Percentiles rank a stretch among this genome's conserved stretches.
Evolutionary conservation across 2,888 invertebrate genomes (phyloP).

Genomic region (Epirrhoe tristata): DNA sequence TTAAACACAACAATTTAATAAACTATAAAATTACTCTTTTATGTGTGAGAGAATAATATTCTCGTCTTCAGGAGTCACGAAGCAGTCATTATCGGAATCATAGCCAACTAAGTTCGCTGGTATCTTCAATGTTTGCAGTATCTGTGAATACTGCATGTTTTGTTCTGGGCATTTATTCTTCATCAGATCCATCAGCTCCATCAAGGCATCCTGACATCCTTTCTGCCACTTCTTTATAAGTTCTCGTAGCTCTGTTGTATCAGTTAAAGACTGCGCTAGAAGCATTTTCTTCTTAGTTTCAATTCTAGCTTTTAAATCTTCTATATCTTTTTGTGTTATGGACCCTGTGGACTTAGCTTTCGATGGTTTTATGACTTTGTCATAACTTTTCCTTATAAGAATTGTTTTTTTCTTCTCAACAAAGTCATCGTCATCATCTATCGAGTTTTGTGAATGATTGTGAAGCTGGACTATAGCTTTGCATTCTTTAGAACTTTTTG

Average conservation of each 20-base stretch:
- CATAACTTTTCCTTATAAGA: constrained; percentile 67
- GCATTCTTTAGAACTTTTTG: constrained; percentile 44
- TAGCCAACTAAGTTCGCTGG: constrained; percentile 78
- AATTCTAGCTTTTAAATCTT: constrained; percentile 72
- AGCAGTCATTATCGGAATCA: constrained; percentile 79
- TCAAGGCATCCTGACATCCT: constrained; percentile 82
- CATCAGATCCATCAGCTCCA: constrained; percentile 78
- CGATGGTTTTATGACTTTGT: constrained; percentile 65
- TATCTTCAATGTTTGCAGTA: constrained; percentile 79
- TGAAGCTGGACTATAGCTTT: constrained; percentile 36
- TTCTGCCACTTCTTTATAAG: constrained; percentile 83
- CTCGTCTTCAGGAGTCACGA: constrained; percentile 70
- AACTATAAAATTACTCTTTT: constrained; percentile 46
- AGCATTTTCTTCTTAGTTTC: constrained; percentile 73
- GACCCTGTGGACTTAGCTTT: constrained; percentile 79
- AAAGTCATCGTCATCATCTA: constrained; percentile 72
- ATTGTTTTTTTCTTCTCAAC: constrained; percentile 69
- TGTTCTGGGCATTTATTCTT: constrained; percentile 70
- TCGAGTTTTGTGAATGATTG: constrained; percentile 57
- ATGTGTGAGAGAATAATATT: constrained; percentile 65
- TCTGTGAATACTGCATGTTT: constrained; percentile 76
- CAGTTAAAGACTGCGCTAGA: constrained; percentile 67
- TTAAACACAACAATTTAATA: constrained; percentile 29
- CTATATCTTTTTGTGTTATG: constrained; percentile 75
- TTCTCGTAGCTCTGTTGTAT: constrained; percentile 75